Percentiles rank a stretch among this genome's conserved stretches.
These are phyloP conservation scores for Podargus strigoides DNA, from an alignment of 2,797 vertebrate genomes.

Conservation along the genomic window DNA sequence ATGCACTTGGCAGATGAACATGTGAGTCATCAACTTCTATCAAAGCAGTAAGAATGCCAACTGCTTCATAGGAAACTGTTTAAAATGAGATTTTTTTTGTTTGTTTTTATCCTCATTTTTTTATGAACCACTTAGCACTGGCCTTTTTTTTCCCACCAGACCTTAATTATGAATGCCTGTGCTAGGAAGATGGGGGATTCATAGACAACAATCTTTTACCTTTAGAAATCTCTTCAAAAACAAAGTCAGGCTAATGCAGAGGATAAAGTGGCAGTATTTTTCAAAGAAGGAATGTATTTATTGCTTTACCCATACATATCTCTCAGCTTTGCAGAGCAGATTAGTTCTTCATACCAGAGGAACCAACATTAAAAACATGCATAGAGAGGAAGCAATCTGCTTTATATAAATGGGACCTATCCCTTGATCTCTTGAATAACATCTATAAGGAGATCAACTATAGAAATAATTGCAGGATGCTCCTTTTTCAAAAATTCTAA, in stretches of 20 bases:
- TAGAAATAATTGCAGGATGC: neutral
- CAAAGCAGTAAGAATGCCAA: neutral
- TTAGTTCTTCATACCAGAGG: neutral
- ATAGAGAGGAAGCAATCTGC: neutral
- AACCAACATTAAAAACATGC: neutral
- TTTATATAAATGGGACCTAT: neutral
- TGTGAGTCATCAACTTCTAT: slow-evolving; percentile 37
- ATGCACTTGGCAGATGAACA: slow-evolving; percentile 29
- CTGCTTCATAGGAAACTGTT: neutral
- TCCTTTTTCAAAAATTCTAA: neutral
- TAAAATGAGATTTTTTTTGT: neutral
- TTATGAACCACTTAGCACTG: neutral
- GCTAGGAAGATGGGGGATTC: neutral
- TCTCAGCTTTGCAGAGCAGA: neutral
- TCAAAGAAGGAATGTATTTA: neutral
- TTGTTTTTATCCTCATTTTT: neutral
- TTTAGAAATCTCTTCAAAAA: neutral
- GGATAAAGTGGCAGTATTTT: neutral
- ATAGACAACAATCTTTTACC: neutral
- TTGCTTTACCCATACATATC: neutral
- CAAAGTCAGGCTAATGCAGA: neutral
- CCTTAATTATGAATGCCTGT: neutral
- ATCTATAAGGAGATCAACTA: neutral
- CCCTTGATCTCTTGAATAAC: neutral
- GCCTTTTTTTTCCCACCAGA: neutral